Percentiles rank a stretch among this genome's conserved stretches.
phyloP scores from a whole-genome alignment of 2,888 invertebrate species.

The Seira ritae region DNA sequence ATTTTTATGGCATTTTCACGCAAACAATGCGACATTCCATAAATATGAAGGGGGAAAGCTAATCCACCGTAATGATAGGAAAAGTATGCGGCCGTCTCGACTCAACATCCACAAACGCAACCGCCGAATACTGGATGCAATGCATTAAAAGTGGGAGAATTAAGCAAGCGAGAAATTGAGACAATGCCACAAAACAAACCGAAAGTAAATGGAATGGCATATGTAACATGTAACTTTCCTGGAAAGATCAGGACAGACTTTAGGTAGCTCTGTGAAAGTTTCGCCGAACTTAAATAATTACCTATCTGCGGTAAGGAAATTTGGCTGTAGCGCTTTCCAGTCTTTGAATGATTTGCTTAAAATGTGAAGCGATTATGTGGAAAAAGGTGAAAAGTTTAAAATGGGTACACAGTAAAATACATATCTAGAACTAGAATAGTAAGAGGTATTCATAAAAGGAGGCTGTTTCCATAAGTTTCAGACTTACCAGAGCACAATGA shows the following conservation, averaged over 20 bases:
- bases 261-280: no score
- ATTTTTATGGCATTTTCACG: slow-evolving; percentile 11
- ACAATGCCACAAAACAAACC: slow-evolving; percentile 31
- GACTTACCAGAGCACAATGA: slow-evolving; percentile 68
- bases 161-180: slow-evolving; percentile 37
- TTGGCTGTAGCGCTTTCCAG: not conserved
- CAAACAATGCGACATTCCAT: slow-evolving; percentile 15
- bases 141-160: slow-evolving; percentile 15
- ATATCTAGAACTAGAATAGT: no score
- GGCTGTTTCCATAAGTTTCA: not conserved
- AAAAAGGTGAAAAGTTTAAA: not conserved
- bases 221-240: not conserved
- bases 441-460: no score
- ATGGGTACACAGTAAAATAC: not conserved
- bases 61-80: slow-evolving; percentile 11
- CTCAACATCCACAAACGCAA: not conserved
- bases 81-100: not conserved
- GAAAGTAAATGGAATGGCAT: not conserved
- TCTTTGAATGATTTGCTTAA: not conserved
- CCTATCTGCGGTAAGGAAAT: not conserved
- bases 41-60: not conserved
- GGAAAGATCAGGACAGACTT: not conserved
- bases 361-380: not conserved
- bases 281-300: not conserved
- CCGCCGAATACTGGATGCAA: no score